Evolutionary conservation across 2,888 invertebrate species (phyloP), one percentile per base, ranked within the genome.

Genomic region (Andrena bicolor): DNA sequence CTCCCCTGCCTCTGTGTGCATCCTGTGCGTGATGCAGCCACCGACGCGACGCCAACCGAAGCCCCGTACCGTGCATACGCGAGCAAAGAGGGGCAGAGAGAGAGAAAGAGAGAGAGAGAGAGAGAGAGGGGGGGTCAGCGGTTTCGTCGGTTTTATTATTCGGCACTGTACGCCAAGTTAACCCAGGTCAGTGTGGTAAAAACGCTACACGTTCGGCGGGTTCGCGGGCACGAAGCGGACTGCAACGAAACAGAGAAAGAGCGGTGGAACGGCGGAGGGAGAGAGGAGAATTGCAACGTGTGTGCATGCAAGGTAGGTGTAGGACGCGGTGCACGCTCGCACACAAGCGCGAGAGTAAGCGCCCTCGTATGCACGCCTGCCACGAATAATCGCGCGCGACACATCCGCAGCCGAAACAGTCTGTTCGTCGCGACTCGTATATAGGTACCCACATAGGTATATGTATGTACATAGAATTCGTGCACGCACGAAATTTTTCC

Each of bases 121-220:
- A 87, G 80, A 87, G 86, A 74, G 82, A 2, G 26, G 2, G 35
- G 88, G 90, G 90, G 88, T 90, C 90, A 89, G 88, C 89, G 90
- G 90, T 87, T 88, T 90, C 89, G 86, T 77, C 90, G 91, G 92
- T 88, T 93, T 92, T 92, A 92, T 88, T 92, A 93, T 93, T 92
- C 92, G 91, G 91, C 91, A 91, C 91, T 88, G 90, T 88, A 86
- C 90, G 89, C 85, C 90, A 82, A 89, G 92, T 93, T 93, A 92
- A 91, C 93, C 92, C 91, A 93, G 93, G 93, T 93, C 93, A 93
- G 93, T 92, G 89, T 89, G 89, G 88, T 89, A 89, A 89, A 90
- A 90, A 87, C 88, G 83, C 85, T 72, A 81, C 76, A 81, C 85
- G 83, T 87, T 85, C 84, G 81, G 72, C 77, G 84, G 53, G 83